Conservation (phyloP, 2,888 invertebrate species). For the Alitta virens region DNA sequence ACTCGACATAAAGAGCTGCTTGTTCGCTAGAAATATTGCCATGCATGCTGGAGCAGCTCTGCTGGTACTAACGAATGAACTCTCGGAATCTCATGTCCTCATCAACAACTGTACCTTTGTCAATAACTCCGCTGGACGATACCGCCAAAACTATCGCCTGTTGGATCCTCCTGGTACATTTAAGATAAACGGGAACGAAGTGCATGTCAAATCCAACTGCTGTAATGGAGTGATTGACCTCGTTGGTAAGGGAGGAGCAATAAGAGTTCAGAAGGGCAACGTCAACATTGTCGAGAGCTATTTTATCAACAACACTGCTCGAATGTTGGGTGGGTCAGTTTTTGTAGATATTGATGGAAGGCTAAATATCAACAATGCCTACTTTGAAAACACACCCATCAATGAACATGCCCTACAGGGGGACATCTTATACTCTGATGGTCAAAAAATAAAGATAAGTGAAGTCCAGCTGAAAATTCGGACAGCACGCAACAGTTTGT, state of each 20-base stretch:
- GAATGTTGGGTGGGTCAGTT: conserved; percentile 27
- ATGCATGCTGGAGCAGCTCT: conserved; percentile 31
- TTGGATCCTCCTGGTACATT: conserved; percentile 19
- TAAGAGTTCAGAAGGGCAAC: conserved; percentile 26
- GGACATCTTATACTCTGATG: conserved; percentile 33
- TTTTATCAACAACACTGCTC: conserved; percentile 29
- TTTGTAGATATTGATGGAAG: conserved; percentile 31
- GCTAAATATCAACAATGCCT: conserved; percentile 15
- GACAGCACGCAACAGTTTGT: conserved; percentile 25
- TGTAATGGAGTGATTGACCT: conserved; percentile 30
- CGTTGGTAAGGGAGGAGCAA: conserved; percentile 31
- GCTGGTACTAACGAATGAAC: conserved; percentile 20
- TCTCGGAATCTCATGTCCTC: not conserved
- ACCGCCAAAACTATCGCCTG: conserved; percentile 20
- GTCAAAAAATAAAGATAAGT: conserved; percentile 21
- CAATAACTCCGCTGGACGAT: conserved; percentile 27
- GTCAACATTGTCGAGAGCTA: conserved; percentile 16
- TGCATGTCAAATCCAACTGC: conserved; percentile 27
- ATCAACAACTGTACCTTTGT: conserved; percentile 24
- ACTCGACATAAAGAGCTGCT: conserved; percentile 14
- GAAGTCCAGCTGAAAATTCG: conserved; percentile 18
- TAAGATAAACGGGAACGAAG: conserved; percentile 21
- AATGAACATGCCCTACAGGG: conserved; percentile 30
- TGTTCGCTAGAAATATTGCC: conserved; percentile 26
- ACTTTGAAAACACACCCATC: conserved; percentile 23